These are phyloP conservation scores for Piezodorus guildinii DNA, from an alignment of 1,140 invertebrate genomes.

Conservation along the genomic window DNA sequence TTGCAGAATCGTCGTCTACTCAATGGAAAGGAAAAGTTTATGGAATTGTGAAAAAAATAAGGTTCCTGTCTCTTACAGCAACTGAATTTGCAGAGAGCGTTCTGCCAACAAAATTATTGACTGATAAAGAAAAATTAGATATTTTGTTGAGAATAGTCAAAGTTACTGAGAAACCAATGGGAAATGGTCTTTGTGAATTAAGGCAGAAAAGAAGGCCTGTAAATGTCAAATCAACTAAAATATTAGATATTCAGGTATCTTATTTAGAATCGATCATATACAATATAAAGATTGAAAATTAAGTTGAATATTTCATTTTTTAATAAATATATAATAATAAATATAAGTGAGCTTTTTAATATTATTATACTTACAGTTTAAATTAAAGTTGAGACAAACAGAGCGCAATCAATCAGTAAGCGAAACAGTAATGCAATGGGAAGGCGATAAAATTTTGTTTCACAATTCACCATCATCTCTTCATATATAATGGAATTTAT, in stretches of 20 bases:
- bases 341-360: too few species aligned
- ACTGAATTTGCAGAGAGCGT: constrained; percentile 70
- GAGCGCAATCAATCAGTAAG: too few species aligned
- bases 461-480: too few species aligned
- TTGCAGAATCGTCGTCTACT: constrained; percentile 9
- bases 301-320: too few species aligned
- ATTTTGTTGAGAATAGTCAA: constrained; percentile 34
- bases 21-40: not conserved
- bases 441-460: too few species aligned
- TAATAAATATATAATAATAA: too few species aligned
- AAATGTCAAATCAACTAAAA: not conserved
- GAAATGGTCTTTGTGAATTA: constrained; percentile 21
- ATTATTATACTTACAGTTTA: too few species aligned
- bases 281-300: not conserved
- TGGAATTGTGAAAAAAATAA: constrained; percentile 45
- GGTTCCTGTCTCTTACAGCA: constrained; percentile 62
- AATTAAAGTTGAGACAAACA: too few species aligned
- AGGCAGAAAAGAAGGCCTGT: constrained; percentile 15
- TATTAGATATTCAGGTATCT: constrained; percentile 15
- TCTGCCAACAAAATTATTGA: constrained; percentile 54
- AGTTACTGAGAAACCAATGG: constrained; percentile 11
- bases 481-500: too few species aligned
- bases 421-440: too few species aligned
- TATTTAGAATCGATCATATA: too few species aligned
- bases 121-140: constrained; percentile 61